Conservation (phyloP, 2,113 vertebrate genomes). For the Nettapus auritus region DNA sequence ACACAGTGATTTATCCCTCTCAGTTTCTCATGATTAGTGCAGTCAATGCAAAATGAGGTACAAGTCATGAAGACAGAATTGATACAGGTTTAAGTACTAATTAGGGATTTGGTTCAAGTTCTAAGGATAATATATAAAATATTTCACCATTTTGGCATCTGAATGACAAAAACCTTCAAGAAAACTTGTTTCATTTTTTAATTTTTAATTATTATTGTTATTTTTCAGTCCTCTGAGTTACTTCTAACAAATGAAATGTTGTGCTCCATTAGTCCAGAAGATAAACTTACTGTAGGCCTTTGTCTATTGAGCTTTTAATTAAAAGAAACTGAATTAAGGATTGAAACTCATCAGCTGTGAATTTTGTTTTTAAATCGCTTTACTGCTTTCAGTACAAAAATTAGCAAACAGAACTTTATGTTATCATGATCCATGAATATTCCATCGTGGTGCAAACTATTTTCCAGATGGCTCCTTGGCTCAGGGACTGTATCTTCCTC, state of each 20-base stretch:
- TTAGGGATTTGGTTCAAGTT: neutral
- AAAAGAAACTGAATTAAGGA: slow-evolving; percentile 51
- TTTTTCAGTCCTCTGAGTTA: neutral
- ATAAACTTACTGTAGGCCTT: slow-evolving; percentile 54
- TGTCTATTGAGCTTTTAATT: slow-evolving; percentile 66
- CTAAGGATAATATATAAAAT: neutral
- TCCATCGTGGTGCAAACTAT: neutral
- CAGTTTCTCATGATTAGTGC: neutral
- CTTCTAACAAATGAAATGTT: slow-evolving; percentile 46
- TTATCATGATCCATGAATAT: slow-evolving; percentile 36
- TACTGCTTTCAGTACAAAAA: slow-evolving; percentile 27
- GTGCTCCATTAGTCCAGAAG: slow-evolving; percentile 51
- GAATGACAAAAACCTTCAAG: neutral
- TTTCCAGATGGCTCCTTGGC: neutral
- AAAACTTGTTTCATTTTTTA: neutral
- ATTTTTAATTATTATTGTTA: neutral
- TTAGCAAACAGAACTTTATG: neutral
- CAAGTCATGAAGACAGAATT: neutral
- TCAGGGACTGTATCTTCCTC: neutral
- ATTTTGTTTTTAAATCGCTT: slow-evolving; percentile 43
- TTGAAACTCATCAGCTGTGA: slow-evolving; percentile 43
- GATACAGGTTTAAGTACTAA: neutral
- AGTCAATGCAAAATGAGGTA: neutral
- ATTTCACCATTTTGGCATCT: neutral
- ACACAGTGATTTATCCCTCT: neutral